Evolutionary conservation across 2,888 invertebrate genomes (phyloP), one percentile per base, ranked within the genome.

Genomic region (Epirrhoe alternata): DNA sequence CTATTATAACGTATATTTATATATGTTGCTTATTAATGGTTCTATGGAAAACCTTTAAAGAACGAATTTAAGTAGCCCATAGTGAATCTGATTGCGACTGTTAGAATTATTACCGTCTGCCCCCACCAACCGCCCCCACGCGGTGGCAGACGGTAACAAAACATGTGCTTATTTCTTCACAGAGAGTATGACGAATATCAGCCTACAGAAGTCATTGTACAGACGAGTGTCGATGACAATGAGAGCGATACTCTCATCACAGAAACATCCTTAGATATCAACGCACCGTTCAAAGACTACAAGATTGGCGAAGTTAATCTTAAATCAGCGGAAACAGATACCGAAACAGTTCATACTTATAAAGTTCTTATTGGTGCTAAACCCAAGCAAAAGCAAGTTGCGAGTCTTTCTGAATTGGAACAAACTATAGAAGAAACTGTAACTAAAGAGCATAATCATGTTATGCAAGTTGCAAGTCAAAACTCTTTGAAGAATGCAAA

Each of bases 261-360:
- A 42, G 38, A 42, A 42, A 42, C 12, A 5, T 42, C 8, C 8
- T 38, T 42, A 42, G 38, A 10, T 12, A 42, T 12, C 0, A 42
- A 42, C 38, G 38, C 16, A 33, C 10, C 31, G 4, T 10, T 12
- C 8, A 38, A 35, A 12, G 8, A 47, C 33, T 64, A 60, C 55
- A 50, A 55, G 45, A 57, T 61, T 5, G 61, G 53, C 17, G 49
- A 49, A 16, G 30, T 62, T 12, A 45, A 42, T 4, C 50, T 61
- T 12, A 31, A 61, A 50, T 16, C 49, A 1, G 5, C 14, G 24
- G 61, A 33, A 30, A 58, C 38, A 5, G 10, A 38, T 4, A 45
- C 56, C 17, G 42, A 56, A 7, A 35, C 56, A 1, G 51, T 42
- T 5, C 38, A 42, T 42, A 42, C 38, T 12, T 42, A 42, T 12